phyloP scores from a whole-genome alignment of 2,888 invertebrate species.

The Halocaridina rubra region DNA sequence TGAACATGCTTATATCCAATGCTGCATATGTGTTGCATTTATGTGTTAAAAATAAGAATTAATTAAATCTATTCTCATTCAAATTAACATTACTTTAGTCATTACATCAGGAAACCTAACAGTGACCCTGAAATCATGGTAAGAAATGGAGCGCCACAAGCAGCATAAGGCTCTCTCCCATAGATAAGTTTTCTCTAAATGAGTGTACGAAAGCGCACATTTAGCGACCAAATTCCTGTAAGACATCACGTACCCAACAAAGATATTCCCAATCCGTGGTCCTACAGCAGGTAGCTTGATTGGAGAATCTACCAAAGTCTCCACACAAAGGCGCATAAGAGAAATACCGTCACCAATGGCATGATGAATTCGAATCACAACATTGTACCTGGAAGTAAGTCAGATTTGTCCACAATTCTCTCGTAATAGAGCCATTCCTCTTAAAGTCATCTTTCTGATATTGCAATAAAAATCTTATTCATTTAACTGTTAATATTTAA shows the following conservation, averaged over 20 bases:
- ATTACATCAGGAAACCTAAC: background rate
- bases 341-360: constrained; percentile 60
- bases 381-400: constrained; percentile 34
- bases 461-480: background rate
- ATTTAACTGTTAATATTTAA: background rate
- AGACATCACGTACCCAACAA: too few relatives aligned
- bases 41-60: too few relatives aligned
- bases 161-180: too few relatives aligned
- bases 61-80: too few relatives aligned
- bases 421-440: too few relatives aligned
- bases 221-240: background rate
- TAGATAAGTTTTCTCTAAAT: too few relatives aligned
- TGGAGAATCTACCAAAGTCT: constrained; percentile 40
- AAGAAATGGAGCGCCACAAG: too few relatives aligned
- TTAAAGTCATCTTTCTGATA: too few relatives aligned
- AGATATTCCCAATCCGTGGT: background rate
- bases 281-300: constrained; percentile 1
- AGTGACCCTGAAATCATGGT: background rate
- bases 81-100: background rate
- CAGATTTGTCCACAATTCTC: background rate
- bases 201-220: too few relatives aligned
- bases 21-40: too few relatives aligned
- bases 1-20: too few relatives aligned
- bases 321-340: constrained; percentile 48
- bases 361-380: constrained; percentile 57